Conservation (phyloP, 2,113 vertebrate genomes). For the Archilochus colubris region DNA sequence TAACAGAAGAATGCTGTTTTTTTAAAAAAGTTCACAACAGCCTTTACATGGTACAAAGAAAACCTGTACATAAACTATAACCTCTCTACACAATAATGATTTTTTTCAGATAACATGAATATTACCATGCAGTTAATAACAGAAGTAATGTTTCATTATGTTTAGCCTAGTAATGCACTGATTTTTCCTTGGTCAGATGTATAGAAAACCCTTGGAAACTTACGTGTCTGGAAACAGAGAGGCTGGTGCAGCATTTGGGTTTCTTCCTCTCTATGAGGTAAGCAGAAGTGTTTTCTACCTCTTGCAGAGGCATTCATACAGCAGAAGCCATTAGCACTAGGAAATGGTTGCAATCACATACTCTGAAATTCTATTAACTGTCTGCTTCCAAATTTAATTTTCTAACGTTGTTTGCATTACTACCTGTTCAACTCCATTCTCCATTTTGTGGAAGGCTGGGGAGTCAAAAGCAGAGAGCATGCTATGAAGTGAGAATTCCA, state of each 20-base stretch:
- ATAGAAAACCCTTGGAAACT: conserved; percentile 41
- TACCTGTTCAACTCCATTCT: background rate
- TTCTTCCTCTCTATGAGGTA: conserved; percentile 74
- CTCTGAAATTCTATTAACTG: background rate
- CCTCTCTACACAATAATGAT: background rate
- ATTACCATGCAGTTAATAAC: background rate
- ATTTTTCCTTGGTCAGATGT: conserved; percentile 52
- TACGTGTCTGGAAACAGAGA: conserved; percentile 54
- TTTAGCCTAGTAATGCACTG: background rate
- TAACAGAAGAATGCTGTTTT: background rate
- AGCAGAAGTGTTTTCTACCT: background rate
- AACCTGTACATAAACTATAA: background rate
- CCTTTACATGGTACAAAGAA: background rate
- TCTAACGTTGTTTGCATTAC: background rate
- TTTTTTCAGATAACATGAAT: background rate
- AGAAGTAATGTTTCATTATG: background rate
- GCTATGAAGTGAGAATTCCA: background rate
- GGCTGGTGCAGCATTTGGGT: conserved; percentile 66
- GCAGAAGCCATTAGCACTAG: background rate
- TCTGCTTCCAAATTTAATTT: conserved; percentile 44
- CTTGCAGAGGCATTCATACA: background rate
- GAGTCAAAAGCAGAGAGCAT: background rate
- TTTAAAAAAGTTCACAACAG: background rate
- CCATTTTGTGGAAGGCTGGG: background rate
- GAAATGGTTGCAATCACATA: background rate